These are phyloP conservation scores for Cryptocephalus primarius DNA, from an alignment of 2,888 invertebrate genomes.

Conservation along the genomic window DNA sequence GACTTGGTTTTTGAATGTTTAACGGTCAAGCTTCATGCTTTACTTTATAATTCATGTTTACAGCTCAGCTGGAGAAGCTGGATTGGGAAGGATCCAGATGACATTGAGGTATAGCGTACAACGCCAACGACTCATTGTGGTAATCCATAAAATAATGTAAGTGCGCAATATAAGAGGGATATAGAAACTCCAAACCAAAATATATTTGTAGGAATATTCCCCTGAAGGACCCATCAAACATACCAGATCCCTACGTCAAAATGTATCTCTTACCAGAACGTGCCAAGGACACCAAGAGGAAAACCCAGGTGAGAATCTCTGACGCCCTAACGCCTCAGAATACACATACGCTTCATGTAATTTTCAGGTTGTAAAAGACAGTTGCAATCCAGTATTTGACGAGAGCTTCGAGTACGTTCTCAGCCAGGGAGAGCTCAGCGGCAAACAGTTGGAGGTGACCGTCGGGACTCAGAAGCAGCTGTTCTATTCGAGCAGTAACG, in stretches of 20 bases:
- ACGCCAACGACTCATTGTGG: slow-evolving; percentile 70
- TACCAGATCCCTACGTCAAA: slow-evolving; percentile 85
- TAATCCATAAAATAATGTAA: slow-evolving; percentile 85
- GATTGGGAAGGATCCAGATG: slow-evolving; percentile 71
- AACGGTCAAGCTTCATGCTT: neutral
- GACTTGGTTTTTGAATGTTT: no score
- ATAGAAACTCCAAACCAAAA: neutral
- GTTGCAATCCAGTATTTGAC: slow-evolving; percentile 83
- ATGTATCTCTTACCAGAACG: slow-evolving; percentile 75
- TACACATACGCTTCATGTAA: no score
- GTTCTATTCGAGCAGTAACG: slow-evolving; percentile 66
- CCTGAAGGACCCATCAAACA: slow-evolving; percentile 65
- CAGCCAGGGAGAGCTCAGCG: slow-evolving; percentile 67
- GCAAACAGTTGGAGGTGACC: slow-evolving; percentile 70
- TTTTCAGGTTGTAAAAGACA: slow-evolving; percentile 65
- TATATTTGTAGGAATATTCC: slow-evolving; percentile 57
- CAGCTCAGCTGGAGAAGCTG: slow-evolving; percentile 61
- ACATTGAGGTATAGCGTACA: slow-evolving; percentile 77
- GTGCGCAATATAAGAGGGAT: slow-evolving; percentile 31
- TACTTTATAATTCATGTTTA: slow-evolving; percentile 1
- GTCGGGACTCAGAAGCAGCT: slow-evolving; percentile 83
- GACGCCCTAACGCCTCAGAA: no score
- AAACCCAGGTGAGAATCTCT: slow-evolving; percentile 53
- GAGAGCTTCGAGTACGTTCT: slow-evolving; percentile 85
- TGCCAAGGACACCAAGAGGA: slow-evolving; percentile 76